Conservation (phyloP, 1,140 invertebrate species). For the Aphelinus certus region DNA sequence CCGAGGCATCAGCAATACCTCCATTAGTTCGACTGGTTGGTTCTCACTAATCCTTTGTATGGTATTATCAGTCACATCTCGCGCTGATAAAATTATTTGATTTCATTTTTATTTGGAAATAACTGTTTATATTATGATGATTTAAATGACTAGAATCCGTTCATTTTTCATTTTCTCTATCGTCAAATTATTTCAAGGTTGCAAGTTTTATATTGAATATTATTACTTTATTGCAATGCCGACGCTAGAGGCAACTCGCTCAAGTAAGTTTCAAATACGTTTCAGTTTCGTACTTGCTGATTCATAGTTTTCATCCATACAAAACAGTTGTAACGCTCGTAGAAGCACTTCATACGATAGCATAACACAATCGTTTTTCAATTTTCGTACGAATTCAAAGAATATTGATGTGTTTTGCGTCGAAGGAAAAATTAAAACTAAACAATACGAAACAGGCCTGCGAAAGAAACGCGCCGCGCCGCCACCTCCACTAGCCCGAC, state of each 20-base stretch:
- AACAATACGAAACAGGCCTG: constrained; percentile 47
- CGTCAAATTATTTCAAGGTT: constrained; percentile 7
- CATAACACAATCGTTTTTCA: constrained; percentile 28
- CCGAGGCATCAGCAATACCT: constrained; percentile 60
- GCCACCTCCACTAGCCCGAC: constrained; percentile 53
- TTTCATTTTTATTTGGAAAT: constrained; percentile 16
- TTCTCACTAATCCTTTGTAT: not conserved
- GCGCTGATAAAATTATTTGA: not conserved
- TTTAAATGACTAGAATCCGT: not conserved
- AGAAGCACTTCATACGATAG: not conserved
- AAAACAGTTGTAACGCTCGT: not conserved
- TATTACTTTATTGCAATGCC: not conserved
- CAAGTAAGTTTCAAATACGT: constrained; percentile 40
- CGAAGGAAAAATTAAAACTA: not conserved
- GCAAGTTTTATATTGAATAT: not conserved
- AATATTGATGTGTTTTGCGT: not conserved
- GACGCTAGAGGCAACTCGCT: constrained; percentile 36
- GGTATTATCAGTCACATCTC: not conserved
- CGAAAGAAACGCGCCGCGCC: constrained; percentile 61
- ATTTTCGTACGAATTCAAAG: not conserved
- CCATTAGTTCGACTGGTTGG: constrained; percentile 59
- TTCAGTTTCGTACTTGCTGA: not conserved
- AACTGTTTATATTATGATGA: not conserved
- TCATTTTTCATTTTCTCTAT: constrained; percentile 11
- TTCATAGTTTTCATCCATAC: not conserved